Percentiles rank a stretch among this genome's conserved stretches.
Conservation (phyloP, 1,140 invertebrate species). For the Drosophila sp. region DNA sequence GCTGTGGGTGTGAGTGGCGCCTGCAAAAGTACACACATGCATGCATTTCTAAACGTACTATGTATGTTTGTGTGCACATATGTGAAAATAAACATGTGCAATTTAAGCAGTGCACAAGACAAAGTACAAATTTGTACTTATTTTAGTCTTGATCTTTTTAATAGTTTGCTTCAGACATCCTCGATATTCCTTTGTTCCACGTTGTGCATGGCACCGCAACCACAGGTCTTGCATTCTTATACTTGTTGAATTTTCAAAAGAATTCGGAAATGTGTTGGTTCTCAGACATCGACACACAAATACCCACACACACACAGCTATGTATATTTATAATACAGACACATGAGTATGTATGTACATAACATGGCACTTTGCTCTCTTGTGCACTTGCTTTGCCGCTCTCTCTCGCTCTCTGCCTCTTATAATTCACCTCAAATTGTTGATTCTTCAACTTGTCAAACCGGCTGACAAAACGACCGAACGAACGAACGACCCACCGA, state of each 20-base stretch:
- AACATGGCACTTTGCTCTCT: slow-evolving; percentile 31
- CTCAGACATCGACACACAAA: slow-evolving; percentile 20
- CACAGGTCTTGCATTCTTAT: slow-evolving; percentile 36
- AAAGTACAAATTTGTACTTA: slow-evolving; percentile 20
- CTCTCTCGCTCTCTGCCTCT: slow-evolving; percentile 40
- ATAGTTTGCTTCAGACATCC: slow-evolving; percentile 20
- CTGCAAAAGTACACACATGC: slow-evolving; percentile 12
- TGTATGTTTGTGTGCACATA: slow-evolving; percentile 1
- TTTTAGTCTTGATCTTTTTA: slow-evolving; percentile 21
- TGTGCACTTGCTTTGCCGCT: slow-evolving; percentile 43
- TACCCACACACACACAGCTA: slow-evolving; percentile 2
- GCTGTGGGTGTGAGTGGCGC: slow-evolving; percentile 45
- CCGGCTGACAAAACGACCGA: slow-evolving; percentile 76
- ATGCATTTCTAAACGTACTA: slow-evolving; percentile 8
- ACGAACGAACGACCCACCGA: slow-evolving; percentile 44
- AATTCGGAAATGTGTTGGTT: slow-evolving; percentile 54
- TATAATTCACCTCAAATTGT: slow-evolving; percentile 78
- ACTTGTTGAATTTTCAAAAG: slow-evolving; percentile 56
- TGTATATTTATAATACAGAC: too few relatives aligned
- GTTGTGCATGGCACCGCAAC: slow-evolving; percentile 29
- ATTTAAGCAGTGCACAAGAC: slow-evolving; percentile 7
- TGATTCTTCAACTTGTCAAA: slow-evolving; percentile 82
- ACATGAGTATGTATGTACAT: neutral
- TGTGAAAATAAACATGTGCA: slow-evolving; percentile 20
- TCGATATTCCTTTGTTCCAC: slow-evolving; percentile 27